Evolutionary conservation across 2,888 invertebrate genomes (phyloP), one percentile per base, ranked within the genome.

Genomic region (Epiblema foenella): DNA sequence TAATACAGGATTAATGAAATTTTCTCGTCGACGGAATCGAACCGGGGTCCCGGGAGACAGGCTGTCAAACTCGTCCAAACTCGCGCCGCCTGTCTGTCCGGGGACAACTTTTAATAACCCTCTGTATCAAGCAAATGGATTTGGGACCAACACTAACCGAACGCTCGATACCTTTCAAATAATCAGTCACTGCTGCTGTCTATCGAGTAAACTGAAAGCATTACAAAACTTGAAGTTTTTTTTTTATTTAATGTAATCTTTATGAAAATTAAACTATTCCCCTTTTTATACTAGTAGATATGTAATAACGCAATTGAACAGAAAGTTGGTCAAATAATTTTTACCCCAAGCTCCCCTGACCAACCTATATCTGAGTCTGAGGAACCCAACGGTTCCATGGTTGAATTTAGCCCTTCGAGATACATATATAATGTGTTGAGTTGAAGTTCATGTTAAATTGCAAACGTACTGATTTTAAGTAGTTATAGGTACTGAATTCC

Each of bases 101-200:
- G 88, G 67, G 59, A 89, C 91, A 91, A 92, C 85, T 92, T 93
- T 91, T 91, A 91, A 91, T 91, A 91, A 91, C 91, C 89, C 86
- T 80, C 87, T 86, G 89, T 89, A 89, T 88, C 87, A 85, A 83
- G 85, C 84, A 92, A 91, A 91, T 91, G 89, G 90, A 89, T 74
- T 69, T 68, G 72, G 73, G 69, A 46, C 56, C 62, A 62, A 62
- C 58, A 56, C 68, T 67, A 68, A 76, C 79, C 76, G 78, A 60
- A 78, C 78, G 80, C 79, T 85, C 83, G 81, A 81, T 83, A 84
- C 78, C 76, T 83, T 85, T 80, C 33, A 51, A 66, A 56, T 67
- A 62, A 24, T 56, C 39, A 54, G 24, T 20, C 5, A 62, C 18
- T 51, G 59, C 65, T 42, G 33, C 52, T n/a, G 33, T 54, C 70